phyloP scores from a whole-genome alignment of 1,140 invertebrate species.

The Meloidogyne floridensis region DNA sequence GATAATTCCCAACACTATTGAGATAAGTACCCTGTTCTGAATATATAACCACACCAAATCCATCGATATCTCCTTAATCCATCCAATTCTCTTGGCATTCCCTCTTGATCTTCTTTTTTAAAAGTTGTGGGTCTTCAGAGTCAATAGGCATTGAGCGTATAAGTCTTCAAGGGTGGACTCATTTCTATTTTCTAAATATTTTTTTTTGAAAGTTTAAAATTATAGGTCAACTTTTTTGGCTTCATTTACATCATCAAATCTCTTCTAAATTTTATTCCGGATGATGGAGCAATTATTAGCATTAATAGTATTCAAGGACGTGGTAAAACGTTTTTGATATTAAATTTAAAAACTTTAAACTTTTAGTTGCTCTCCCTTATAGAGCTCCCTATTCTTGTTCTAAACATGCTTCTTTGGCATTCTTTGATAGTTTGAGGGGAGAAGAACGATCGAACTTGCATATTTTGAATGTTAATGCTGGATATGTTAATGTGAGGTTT shows the following conservation, averaged over 20 bases:
- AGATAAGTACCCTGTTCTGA: too few species aligned
- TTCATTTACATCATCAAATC: slow-evolving; percentile 84
- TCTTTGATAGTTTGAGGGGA: slow-evolving; percentile 51
- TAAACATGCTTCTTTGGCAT: slow-evolving; percentile 77
- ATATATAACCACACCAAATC: too few species aligned
- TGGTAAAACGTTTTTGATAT: slow-evolving; percentile 6
- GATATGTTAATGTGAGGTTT: slow-evolving; percentile 55
- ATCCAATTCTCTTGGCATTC: too few species aligned
- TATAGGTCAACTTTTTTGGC: slow-evolving; percentile 86
- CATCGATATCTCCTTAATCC: too few species aligned
- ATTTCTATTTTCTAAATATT: not conserved
- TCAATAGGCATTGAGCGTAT: too few species aligned
- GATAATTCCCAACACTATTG: too few species aligned
- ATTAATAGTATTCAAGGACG: slow-evolving; percentile 91
- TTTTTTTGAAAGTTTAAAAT: not conserved
- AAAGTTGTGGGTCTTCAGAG: too few species aligned
- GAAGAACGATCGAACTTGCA: slow-evolving; percentile 65
- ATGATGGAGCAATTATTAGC: slow-evolving; percentile 80
- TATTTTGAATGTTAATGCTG: slow-evolving; percentile 56
- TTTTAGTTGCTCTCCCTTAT: slow-evolving; percentile 76
- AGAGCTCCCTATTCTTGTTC: slow-evolving; percentile 78
- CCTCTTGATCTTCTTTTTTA: too few species aligned
- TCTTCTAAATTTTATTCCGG: slow-evolving; percentile 78
- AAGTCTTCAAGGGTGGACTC: too few species aligned
- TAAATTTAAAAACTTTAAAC: too few species aligned